phyloP scores from a whole-genome alignment of 2,113 vertebrate genomes.

The Mesocricetus auratus region DNA sequence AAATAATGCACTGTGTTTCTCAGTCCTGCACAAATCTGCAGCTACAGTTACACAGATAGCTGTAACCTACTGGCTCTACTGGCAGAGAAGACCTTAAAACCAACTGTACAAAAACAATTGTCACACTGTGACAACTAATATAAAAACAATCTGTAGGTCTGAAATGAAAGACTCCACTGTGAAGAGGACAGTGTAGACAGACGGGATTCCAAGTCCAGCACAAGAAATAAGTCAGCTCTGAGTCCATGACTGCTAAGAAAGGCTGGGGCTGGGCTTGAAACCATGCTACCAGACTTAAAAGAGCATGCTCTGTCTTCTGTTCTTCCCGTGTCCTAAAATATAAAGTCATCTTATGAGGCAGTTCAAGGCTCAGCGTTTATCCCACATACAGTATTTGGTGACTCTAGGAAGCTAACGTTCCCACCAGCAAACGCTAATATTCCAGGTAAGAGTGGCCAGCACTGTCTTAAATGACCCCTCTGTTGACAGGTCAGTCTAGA shows the following conservation, averaged over 20 bases:
- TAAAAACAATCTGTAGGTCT: slow-evolving; percentile 92
- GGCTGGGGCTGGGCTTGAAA: slow-evolving; percentile 84
- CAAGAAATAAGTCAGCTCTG: slow-evolving; percentile 87
- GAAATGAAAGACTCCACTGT: slow-evolving; percentile 91
- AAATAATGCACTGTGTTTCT: slow-evolving; percentile 97
- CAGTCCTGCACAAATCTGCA: slow-evolving; percentile 93
- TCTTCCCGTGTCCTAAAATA: slow-evolving; percentile 95
- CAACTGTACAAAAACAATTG: slow-evolving; percentile 91
- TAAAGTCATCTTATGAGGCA: slow-evolving; percentile 83
- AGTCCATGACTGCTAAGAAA: slow-evolving; percentile 84
- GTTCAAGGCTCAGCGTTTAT: slow-evolving; percentile 64
- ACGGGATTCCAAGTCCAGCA: slow-evolving; percentile 89
- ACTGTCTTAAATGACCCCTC: slow-evolving; percentile 75
- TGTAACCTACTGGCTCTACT: slow-evolving; percentile 93
- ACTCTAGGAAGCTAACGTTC: slow-evolving; percentile 80
- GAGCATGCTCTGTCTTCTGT: slow-evolving; percentile 99
- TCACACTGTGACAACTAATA: slow-evolving; percentile 93
- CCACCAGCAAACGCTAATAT: slow-evolving; percentile 80
- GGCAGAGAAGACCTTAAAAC: slow-evolving; percentile 92
- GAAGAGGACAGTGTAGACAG: slow-evolving; percentile 91
- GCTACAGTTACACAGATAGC: slow-evolving; percentile 91
- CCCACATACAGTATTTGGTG: slow-evolving; percentile 68
- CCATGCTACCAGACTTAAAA: slow-evolving; percentile 90
- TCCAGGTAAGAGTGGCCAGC: slow-evolving; percentile 72
- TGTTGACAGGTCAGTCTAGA: slow-evolving; percentile 74